Conservation (phyloP, 92 coral and sea anemone species). For the Diadumene lineata region DNA sequence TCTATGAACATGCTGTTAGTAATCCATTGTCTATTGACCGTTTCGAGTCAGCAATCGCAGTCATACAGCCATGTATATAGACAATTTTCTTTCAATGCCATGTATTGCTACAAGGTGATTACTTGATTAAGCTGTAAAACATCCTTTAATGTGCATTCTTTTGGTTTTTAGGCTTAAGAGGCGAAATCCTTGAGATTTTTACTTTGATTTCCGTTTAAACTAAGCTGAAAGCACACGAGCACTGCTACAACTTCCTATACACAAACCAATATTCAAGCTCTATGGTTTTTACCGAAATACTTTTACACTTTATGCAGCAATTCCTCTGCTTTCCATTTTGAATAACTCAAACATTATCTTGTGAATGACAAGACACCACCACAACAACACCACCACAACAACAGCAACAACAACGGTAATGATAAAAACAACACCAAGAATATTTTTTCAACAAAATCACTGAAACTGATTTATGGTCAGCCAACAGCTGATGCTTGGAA, state of each 20-base stretch:
- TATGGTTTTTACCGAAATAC: no score
- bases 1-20: not conserved
- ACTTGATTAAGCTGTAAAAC: not conserved
- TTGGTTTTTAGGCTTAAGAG: not conserved
- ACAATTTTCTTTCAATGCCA: not conserved
- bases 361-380: no score
- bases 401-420: no score
- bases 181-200: not conserved
- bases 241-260: not conserved
- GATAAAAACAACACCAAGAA: no score
- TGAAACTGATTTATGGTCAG: no score
- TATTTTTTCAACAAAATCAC: no score
- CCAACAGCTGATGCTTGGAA: no score
- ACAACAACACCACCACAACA: no score
- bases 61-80: not conserved
- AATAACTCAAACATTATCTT: no score
- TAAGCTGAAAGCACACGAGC: not conserved
- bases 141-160: conserved; percentile 6
- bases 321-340: no score
- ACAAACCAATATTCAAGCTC: no score
- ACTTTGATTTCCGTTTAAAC: conserved; percentile 2
- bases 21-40: not conserved
- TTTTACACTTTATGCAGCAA: no score
- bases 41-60: not conserved
- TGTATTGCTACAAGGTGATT: not conserved